Evolutionary conservation across 2,797 vertebrate species (phyloP).

Genomic region (Protonibea diacanthus): DNA sequence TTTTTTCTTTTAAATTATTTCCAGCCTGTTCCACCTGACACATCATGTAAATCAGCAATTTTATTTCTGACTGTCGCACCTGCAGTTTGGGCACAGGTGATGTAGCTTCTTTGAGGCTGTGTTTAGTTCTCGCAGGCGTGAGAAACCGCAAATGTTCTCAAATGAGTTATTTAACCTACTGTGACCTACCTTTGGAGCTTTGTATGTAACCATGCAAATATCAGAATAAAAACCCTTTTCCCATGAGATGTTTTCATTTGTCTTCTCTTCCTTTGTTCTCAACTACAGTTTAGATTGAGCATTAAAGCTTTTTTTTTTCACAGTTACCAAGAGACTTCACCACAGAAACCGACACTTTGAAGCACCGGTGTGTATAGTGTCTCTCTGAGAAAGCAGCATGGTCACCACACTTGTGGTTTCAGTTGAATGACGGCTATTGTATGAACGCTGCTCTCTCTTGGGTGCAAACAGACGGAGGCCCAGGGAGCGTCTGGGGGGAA

Average conservation of each 20-base stretch:
- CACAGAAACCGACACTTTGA: slow-evolving; percentile 30
- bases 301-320: slow-evolving; percentile 11
- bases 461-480: slow-evolving; percentile 56
- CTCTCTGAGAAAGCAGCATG: slow-evolving; percentile 51
- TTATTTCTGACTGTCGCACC: slow-evolving; percentile 59
- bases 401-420: slow-evolving; percentile 55
- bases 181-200: slow-evolving; percentile 23
- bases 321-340: slow-evolving; percentile 20
- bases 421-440: slow-evolving; percentile 58
- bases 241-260: background rate
- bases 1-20: slow-evolving; percentile 24
- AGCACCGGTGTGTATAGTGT: slow-evolving; percentile 1
- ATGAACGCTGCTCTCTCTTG: slow-evolving; percentile 54
- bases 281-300: slow-evolving; percentile 13
- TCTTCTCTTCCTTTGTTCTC: slow-evolving; percentile 12
- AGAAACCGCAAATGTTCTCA: slow-evolving; percentile 4
- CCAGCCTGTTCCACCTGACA: slow-evolving; percentile 27
- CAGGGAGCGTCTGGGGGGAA: slow-evolving; percentile 60
- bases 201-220: slow-evolving; percentile 9
- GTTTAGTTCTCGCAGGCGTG: slow-evolving; percentile 19
- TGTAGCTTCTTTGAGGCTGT: slow-evolving; percentile 31
- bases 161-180: slow-evolving; percentile 10
- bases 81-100: slow-evolving; percentile 47
- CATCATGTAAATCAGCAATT: slow-evolving; percentile 43
- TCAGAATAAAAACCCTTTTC: slow-evolving; percentile 22